Evolutionary conservation across 2,888 invertebrate species (phyloP).

Genomic region (Antheraea yamamai): DNA sequence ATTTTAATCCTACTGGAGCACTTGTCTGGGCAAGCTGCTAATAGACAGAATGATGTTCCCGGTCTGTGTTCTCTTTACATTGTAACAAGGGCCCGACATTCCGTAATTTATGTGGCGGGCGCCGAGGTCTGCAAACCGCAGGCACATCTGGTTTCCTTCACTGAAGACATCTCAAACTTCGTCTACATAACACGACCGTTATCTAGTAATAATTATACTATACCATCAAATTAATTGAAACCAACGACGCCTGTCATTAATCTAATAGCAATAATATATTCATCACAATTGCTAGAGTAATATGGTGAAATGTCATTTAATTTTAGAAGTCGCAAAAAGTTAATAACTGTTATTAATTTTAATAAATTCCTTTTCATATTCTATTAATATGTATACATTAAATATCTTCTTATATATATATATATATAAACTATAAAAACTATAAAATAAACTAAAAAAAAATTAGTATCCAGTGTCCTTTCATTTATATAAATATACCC

Average conservation of each 20-base stretch:
- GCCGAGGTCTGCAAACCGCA: conserved; percentile 42
- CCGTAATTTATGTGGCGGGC: conserved; percentile 63
- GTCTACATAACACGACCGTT: background rate
- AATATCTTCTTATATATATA: background rate
- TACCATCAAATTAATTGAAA: conserved; percentile 21
- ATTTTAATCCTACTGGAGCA: conserved; percentile 45
- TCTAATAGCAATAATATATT: conserved; percentile 27
- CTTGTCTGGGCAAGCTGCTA: conserved; percentile 48
- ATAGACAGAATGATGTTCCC: conserved; percentile 51
- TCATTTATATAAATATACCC: too few species aligned
- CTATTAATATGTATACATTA: background rate
- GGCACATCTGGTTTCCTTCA: conserved; percentile 64
- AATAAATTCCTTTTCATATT: background rate
- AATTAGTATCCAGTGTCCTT: too few species aligned
- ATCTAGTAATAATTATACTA: background rate
- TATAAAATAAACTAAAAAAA: too few species aligned
- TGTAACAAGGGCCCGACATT: conserved; percentile 60
- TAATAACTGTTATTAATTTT: too few species aligned
- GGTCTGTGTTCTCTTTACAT: conserved; percentile 48
- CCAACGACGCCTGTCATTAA: conserved; percentile 30
- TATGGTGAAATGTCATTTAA: background rate
- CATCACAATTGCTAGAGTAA: conserved; percentile 5
- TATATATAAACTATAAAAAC: too few species aligned
- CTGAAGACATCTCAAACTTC: conserved; percentile 38
- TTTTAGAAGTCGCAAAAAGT: background rate